Base-by-base conservation (phyloP, 1,140 invertebrate species). In the Hycleus cichorii region DNA sequence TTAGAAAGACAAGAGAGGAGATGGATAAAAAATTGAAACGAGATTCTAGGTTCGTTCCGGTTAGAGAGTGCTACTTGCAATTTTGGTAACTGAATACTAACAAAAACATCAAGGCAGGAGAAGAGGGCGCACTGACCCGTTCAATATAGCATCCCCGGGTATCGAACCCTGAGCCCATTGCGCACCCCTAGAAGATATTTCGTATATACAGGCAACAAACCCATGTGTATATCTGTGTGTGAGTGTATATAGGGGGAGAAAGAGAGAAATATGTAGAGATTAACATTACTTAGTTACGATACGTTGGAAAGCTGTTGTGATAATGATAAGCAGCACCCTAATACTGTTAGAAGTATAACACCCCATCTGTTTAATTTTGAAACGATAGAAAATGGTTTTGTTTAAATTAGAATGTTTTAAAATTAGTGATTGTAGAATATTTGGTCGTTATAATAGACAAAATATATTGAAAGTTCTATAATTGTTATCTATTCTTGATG, bases 141-240 rank as follows among this genome's bases (percentile, higher is more conserved):
- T 52, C 50, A 38, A 52, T 52, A 52, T 52, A 52, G 50, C 50
- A 52, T 43, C 42, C 50, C 50, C 18, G 50, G 50, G 43, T 52
- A 52, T 52, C 50, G 50, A 52, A 52, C 50, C 50, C 50, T 32
- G 40, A 52, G 24, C 42, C 40, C 25, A 52, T 52, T 52, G 42
- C 42, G 27, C 42, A 52, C 38, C 40, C 9, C 11, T 39, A 42
- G 40, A 42, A 42, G 11, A n/a, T 42, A 42, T 42, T 42, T 42
- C 11, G 9, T 4, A n/a, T 42, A 42, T 42, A 42, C 40, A 42
- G 4, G 10, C 11, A 42, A n/a, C 9, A 6, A 42, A n/a, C 32
- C 7, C 7, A 32, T 32, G 32, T 32, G 32, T 42, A 42, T 42
- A n/a, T 6, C 4, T 11, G 9, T 42, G 10, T 3, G 4, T 42